These are phyloP conservation scores for Spilogale gracilis DNA, from an alignment of 2,113 vertebrate species.

Conservation along the genomic window DNA sequence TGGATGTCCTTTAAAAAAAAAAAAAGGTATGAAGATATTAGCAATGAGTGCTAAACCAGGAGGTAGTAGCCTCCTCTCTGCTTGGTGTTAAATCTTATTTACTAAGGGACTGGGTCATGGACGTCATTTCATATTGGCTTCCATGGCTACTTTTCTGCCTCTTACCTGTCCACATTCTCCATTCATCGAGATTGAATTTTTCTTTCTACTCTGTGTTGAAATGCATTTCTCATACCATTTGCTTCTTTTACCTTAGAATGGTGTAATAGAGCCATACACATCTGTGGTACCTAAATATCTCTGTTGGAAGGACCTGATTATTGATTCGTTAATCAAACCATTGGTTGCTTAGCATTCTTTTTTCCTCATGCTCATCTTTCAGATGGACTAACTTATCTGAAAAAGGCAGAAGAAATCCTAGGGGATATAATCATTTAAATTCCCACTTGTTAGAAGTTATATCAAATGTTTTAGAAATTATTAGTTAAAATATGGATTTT, in stretches of 20 bases:
- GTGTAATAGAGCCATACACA: neutral
- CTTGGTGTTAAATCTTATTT: neutral
- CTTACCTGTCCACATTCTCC: neutral
- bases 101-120: neutral
- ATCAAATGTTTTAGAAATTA: neutral
- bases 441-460: neutral
- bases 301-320: neutral
- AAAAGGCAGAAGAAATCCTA: neutral
- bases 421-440: neutral
- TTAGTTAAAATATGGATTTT: neutral
- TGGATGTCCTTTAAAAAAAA: conserved; percentile 92
- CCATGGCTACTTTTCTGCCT: neutral
- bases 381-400: neutral
- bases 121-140: neutral
- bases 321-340: neutral
- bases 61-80: neutral
- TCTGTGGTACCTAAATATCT: neutral
- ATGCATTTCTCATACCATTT: neutral
- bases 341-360: neutral
- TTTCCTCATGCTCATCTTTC: neutral
- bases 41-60: neutral
- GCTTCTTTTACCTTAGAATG: neutral
- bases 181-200: neutral
- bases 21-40: conserved; percentile 49
- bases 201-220: neutral